Percentiles rank a stretch among this genome's conserved stretches.
Evolutionary conservation across 2,113 vertebrate species (phyloP).

Genomic region (Steatornis caripensis): DNA sequence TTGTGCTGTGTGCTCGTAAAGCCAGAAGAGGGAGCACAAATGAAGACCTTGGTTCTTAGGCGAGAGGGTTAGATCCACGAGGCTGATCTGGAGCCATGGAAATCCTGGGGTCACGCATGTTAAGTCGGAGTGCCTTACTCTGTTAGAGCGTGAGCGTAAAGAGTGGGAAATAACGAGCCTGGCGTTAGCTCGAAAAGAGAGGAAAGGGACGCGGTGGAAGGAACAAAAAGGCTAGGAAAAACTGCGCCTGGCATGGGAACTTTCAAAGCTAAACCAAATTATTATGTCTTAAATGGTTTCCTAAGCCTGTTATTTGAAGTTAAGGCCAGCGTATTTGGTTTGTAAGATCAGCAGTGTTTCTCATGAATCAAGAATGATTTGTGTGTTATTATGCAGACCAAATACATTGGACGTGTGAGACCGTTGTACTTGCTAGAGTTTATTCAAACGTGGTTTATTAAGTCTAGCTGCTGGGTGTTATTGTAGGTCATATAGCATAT

Average conservation of each 20-base stretch:
- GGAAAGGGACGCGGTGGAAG: not conserved
- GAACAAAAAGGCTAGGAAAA: not conserved
- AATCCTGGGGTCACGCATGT: not conserved
- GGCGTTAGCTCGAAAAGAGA: not conserved
- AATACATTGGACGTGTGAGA: not conserved
- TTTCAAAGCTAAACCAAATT: not conserved
- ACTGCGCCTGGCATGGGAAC: not conserved
- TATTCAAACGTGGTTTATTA: not conserved
- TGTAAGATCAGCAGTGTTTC: not conserved
- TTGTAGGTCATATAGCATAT: not conserved
- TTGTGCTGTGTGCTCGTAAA: not conserved
- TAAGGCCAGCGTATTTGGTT: not conserved
- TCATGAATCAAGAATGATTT: not conserved
- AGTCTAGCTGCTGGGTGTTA: not conserved
- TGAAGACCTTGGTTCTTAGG: not conserved
- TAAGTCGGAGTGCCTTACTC: not conserved
- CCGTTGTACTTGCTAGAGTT: not conserved
- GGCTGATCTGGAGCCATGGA: not conserved
- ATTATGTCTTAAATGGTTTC: not conserved
- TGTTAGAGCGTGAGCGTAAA: not conserved
- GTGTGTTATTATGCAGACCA: not conserved
- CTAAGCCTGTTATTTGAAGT: not conserved
- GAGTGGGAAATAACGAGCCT: not conserved
- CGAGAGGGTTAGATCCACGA: not conserved
- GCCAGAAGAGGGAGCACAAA: slow-evolving; percentile 45